Conservation (phyloP, 1,140 invertebrate species). For the Drosophila seguyi region DNA sequence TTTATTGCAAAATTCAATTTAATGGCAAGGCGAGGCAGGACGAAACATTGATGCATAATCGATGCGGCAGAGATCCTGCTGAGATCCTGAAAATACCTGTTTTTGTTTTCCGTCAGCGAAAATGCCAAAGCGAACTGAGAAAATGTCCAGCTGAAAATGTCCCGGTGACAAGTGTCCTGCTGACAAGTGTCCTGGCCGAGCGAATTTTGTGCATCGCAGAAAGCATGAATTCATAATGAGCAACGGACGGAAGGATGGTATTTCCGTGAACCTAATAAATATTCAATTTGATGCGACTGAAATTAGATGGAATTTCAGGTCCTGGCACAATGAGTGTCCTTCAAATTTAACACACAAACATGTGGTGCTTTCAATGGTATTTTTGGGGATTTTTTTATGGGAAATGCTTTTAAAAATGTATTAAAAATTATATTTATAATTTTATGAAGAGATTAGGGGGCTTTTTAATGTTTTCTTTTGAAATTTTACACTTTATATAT, state of each 20-base stretch:
- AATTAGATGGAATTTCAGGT: conserved; percentile 20
- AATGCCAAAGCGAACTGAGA: conserved; percentile 10
- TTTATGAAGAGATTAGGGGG: too few species aligned
- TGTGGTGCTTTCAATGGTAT: neutral
- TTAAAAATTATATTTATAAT: too few species aligned
- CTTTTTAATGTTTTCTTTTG: too few species aligned
- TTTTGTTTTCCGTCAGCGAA: neutral
- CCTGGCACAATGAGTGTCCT: neutral
- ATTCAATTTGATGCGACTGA: conserved; percentile 22
- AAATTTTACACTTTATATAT: too few species aligned
- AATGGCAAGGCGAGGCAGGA: neutral
- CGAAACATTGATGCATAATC: conserved; percentile 29
- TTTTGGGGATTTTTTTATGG: too few species aligned
- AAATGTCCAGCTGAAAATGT: conserved; percentile 21
- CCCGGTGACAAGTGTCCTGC: neutral
- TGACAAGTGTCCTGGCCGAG: conserved; percentile 7
- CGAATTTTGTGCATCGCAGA: conserved; percentile 7
- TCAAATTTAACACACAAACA: neutral
- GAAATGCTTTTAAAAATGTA: too few species aligned
- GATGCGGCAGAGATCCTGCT: neutral
- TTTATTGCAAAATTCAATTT: conserved; percentile 28
- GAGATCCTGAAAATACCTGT: conserved; percentile 12
- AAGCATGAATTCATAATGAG: conserved; percentile 35
- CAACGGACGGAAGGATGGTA: neutral
- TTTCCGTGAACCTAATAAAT: conserved; percentile 32